Evolutionary conservation across 1,140 invertebrate species (phyloP).

Genomic region (Pissodes strobi): DNA sequence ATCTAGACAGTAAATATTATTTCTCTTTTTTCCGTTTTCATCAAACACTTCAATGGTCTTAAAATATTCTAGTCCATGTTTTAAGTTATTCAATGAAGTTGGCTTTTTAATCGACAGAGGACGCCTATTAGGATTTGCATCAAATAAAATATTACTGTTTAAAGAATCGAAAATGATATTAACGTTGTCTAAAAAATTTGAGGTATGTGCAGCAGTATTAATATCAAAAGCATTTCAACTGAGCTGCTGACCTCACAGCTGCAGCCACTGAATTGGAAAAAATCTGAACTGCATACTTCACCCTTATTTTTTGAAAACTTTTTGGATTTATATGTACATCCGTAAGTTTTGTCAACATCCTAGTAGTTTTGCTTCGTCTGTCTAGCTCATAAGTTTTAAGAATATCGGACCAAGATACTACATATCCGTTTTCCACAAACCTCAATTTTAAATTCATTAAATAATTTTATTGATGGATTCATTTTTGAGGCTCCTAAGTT

Average conservation of each 20-base stretch:
- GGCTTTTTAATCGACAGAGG: too few species aligned
- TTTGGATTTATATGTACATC: background rate
- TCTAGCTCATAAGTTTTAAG: background rate
- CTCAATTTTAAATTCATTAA: background rate
- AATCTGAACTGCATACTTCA: background rate
- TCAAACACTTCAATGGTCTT: background rate
- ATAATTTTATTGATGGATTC: background rate
- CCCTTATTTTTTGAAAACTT: background rate
- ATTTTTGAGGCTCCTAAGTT: background rate
- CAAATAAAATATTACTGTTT: background rate
- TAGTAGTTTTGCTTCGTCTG: background rate
- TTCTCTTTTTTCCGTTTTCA: constrained; percentile 2
- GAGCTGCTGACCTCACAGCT: background rate
- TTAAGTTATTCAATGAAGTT: too few species aligned
- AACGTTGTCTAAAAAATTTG: too few species aligned
- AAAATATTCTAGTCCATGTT: too few species aligned
- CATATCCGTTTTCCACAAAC: background rate
- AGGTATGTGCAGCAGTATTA: too few species aligned
- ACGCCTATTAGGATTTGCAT: background rate
- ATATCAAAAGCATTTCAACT: too few species aligned
- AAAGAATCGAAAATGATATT: background rate
- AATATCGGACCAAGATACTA: background rate
- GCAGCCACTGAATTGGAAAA: too few species aligned
- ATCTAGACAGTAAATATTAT: constrained; percentile 1
- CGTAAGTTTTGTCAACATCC: background rate